phyloP scores from a whole-genome alignment of 2,113 vertebrate genomes.

The Prolemur simus region DNA sequence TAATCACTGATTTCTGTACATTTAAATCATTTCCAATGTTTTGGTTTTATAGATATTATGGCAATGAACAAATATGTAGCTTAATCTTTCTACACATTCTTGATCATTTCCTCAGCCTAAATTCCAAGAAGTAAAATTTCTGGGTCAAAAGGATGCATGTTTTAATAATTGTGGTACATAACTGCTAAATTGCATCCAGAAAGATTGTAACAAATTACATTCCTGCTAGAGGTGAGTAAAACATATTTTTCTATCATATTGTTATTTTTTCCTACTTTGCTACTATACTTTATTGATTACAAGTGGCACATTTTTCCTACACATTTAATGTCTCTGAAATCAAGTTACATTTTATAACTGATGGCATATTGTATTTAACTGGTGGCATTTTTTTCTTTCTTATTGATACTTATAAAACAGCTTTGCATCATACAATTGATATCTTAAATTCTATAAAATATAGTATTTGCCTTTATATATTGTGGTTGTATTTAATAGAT shows the following conservation, averaged over 20 bases:
- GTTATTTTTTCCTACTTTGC: background rate
- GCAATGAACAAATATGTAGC: constrained; percentile 57
- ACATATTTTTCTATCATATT: constrained; percentile 19
- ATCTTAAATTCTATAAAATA: background rate
- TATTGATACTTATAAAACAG: background rate
- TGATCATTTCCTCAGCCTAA: constrained; percentile 50
- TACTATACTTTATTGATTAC: background rate
- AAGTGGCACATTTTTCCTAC: background rate
- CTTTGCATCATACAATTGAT: background rate
- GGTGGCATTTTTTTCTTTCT: background rate
- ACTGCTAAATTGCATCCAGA: constrained; percentile 32
- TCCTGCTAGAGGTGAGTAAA: background rate
- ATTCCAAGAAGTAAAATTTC: constrained; percentile 61
- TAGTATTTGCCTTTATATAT: background rate
- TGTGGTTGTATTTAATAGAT: background rate
- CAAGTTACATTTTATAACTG: constrained; percentile 5
- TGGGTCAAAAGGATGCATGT: constrained; percentile 41
- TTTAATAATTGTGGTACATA: constrained; percentile 29
- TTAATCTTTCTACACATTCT: constrained; percentile 58
- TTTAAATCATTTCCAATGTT: constrained; percentile 45
- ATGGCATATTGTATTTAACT: background rate
- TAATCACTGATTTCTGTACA: constrained; percentile 60
- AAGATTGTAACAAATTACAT: constrained; percentile 21
- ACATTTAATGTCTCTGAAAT: constrained; percentile 38
- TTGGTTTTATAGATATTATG: constrained; percentile 67